A percentile compares a stretch with the other conserved stretches of the same genome.
These are phyloP conservation scores for Pandemis heparana DNA, from an alignment of 2,888 invertebrate species.

Conservation along the genomic window DNA sequence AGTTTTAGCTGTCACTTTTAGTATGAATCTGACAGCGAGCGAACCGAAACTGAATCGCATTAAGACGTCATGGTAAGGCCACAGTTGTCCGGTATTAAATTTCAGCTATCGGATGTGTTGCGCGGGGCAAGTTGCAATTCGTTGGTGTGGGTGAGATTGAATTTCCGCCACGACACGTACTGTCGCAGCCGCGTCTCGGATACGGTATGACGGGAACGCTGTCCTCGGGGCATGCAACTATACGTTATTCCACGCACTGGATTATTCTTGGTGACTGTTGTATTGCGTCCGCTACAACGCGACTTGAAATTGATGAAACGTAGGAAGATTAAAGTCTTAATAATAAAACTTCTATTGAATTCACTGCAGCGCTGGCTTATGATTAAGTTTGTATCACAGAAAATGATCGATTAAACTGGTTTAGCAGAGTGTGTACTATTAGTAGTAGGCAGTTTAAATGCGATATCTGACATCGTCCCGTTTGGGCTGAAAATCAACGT, in stretches of 20 bases:
- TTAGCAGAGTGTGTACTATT: background rate
- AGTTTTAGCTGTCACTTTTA: no score
- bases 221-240: background rate
- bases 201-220: slow-evolving; percentile 8
- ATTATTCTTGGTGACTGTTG: background rate
- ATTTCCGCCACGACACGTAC: slow-evolving; percentile 7
- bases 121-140: slow-evolving; percentile 12
- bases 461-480: background rate
- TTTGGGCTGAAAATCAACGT: background rate
- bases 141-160: slow-evolving; percentile 20
- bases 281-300: background rate
- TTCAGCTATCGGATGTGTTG: background rate
- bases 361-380: background rate
- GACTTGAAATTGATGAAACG: background rate
- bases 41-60: no score
- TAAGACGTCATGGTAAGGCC: no score
- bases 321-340: background rate
- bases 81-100: background rate
- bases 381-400: background rate
- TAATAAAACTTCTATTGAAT: background rate
- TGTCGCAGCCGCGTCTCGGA: background rate
- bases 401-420: background rate
- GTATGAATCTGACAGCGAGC: no score
- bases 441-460: background rate
- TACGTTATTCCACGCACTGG: background rate